These are phyloP conservation scores for Apostichopus parvimensis DNA, from an alignment of 35 echinoderm and acorn worm genomes.

Conservation along the genomic window DNA sequence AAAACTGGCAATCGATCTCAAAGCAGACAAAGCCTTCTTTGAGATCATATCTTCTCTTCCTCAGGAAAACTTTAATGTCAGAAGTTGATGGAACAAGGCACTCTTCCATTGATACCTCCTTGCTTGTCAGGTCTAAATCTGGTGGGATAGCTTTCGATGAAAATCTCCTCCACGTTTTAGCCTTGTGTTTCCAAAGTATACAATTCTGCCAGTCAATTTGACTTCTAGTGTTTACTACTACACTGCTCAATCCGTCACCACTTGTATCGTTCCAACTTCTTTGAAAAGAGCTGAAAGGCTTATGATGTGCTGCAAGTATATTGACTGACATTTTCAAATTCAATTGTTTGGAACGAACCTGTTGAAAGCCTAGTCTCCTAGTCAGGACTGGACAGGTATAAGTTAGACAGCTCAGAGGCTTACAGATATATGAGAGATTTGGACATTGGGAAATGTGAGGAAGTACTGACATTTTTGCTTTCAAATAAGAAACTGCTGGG, in stretches of 20 bases:
- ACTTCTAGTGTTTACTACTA: background rate
- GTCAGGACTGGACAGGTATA: background rate
- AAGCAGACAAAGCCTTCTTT: slow-evolving; percentile 31
- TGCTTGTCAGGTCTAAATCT: background rate
- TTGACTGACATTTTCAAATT: background rate
- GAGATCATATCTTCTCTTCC: background rate
- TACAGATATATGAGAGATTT: background rate
- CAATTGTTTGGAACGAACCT: background rate
- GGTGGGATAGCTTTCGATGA: background rate
- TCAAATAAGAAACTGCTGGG: no score
- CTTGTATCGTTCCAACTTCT: background rate
- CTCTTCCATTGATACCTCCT: background rate
- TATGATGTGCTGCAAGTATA: background rate
- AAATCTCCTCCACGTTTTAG: background rate
- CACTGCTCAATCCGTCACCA: background rate
- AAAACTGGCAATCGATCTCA: background rate
- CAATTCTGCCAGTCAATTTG: background rate
- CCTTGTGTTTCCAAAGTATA: background rate
- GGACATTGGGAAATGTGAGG: background rate
- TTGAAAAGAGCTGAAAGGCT: background rate
- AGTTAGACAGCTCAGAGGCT: background rate
- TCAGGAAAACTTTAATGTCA: background rate
- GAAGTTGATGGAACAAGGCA: slow-evolving; percentile 5
- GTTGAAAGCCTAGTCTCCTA: background rate
- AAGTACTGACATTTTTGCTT: background rate